Conservation (phyloP, 1,140 invertebrate genomes). For the Maniola jurtina region DNA sequence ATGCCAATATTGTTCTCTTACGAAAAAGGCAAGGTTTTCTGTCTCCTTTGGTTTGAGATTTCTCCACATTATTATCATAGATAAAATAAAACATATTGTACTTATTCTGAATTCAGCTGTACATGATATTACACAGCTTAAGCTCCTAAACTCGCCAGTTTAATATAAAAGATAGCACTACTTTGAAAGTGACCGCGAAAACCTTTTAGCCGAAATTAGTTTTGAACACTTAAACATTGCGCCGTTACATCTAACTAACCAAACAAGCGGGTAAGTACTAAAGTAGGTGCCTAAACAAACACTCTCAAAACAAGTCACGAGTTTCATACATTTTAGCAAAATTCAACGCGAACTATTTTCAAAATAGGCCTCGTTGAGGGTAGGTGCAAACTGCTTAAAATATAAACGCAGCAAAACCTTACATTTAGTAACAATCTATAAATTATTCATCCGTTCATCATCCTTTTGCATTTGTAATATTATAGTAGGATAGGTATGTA, state of each 20-base stretch:
- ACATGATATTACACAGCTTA: not conserved
- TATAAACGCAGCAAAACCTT: not conserved
- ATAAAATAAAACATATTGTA: too few relatives aligned
- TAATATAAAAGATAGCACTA: not conserved
- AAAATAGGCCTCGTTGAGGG: conserved; percentile 26
- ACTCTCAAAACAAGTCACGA: conserved; percentile 36
- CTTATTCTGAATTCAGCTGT: not conserved
- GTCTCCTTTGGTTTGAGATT: too few relatives aligned
- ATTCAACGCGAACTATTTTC: conserved; percentile 32
- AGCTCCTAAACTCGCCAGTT: not conserved
- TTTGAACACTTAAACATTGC: conserved; percentile 17
- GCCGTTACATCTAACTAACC: conserved; percentile 30
- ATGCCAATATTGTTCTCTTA: too few relatives aligned
- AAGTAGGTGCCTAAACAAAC: conserved; percentile 40
- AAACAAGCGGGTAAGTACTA: conserved; percentile 26
- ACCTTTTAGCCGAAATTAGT: conserved; percentile 11
- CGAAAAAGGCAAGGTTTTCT: too few relatives aligned
- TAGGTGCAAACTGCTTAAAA: conserved; percentile 1
- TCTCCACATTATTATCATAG: too few relatives aligned
- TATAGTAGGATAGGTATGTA: too few relatives aligned
- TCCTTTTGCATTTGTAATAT: too few relatives aligned
- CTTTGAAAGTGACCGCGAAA: conserved; percentile 10
- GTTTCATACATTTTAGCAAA: conserved; percentile 37
- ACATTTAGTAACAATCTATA: not conserved
- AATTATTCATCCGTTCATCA: too few relatives aligned